Evolutionary conservation across 2,888 invertebrate species (phyloP), one percentile per base, ranked within the genome.

Genomic region (Chrysina gloriosa): DNA sequence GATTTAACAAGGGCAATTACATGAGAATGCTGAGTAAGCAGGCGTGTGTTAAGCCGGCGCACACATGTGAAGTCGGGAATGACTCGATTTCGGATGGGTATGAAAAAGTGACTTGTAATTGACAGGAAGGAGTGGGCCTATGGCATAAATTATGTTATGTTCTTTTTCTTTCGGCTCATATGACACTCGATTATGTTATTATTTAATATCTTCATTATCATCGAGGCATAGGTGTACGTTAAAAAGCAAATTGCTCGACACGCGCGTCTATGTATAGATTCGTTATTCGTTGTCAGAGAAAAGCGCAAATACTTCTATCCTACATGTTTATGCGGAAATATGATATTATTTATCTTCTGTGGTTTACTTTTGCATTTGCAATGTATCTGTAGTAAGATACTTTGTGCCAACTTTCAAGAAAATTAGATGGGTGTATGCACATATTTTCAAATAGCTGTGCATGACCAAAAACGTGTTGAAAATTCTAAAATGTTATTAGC

Each of bases 131-230:
- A 71, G 72, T 72, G 72, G 71, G 70, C 61, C 70, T 65, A 61
- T 52, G 67, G 69, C 70, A 45, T 54, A 67, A 48, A 68, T 67
- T 70, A 67, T 70, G 70, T 69, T 70, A 69, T 70, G 11, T 31
- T 42, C 42, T 42, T 42, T 56, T 11, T 31, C 11, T 34, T 21
- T 67, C 69, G 58, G 67, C 68, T 70, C 67, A 69, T 67, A 69
- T 71, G 72, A 70, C 71, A 70, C 63, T 48, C 70, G 25, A 72
- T 72, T 72, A 71, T 72, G 67, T 70, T 63, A 65, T 72, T 71
- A 71, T 70, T 72, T 69, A 72, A 72, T 71, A 68, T 71, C 68
- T 71, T 71, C 67, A 71, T 72, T 72, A 71, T 72, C 69, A 52
- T 47, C 47, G 56, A 23, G 52, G 4, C 14, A 56, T 23, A 65